A percentile compares a stretch with the other conserved stretches of the same genome.
phyloP scores from a whole-genome alignment of 2,113 vertebrate species.

The Dermatemys mawii region DNA sequence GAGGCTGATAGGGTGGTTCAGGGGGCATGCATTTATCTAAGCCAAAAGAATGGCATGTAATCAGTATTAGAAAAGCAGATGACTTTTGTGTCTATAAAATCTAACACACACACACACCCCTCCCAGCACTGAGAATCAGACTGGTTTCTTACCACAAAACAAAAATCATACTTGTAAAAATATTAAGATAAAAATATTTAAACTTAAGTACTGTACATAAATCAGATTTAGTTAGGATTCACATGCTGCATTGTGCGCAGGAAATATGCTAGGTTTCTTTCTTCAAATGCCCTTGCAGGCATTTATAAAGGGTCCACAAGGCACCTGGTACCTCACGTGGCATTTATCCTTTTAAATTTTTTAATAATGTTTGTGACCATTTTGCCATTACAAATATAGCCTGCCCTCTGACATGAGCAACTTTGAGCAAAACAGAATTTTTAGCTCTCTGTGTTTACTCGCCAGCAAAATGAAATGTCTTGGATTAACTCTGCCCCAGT shows the following conservation, averaged over 20 bases:
- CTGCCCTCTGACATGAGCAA: not conserved
- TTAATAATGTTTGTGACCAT: not conserved
- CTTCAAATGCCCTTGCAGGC: not conserved
- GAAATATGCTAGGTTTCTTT: not conserved
- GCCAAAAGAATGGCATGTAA: slow-evolving; percentile 10
- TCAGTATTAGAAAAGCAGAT: not conserved
- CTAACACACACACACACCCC: not conserved
- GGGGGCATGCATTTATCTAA: slow-evolving; percentile 91
- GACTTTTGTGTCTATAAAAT: too few species aligned
- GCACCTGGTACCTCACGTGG: not conserved
- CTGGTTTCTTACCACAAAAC: not conserved
- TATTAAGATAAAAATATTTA: not conserved
- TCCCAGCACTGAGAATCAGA: not conserved
- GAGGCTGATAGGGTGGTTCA: slow-evolving; percentile 83
- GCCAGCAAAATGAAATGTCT: not conserved
- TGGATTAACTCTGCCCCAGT: not conserved
- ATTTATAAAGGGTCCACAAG: not conserved
- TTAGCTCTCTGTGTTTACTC: not conserved
- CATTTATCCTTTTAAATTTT: not conserved
- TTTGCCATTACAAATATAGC: not conserved
- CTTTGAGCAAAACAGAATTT: not conserved
- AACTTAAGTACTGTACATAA: rapidly evolving
- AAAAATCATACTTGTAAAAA: rapidly evolving
- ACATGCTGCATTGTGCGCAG: rapidly evolving
- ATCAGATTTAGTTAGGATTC: not conserved